Base-by-base conservation (phyloP, 2,797 vertebrate species). In the Gorsachius magnificus region DNA sequence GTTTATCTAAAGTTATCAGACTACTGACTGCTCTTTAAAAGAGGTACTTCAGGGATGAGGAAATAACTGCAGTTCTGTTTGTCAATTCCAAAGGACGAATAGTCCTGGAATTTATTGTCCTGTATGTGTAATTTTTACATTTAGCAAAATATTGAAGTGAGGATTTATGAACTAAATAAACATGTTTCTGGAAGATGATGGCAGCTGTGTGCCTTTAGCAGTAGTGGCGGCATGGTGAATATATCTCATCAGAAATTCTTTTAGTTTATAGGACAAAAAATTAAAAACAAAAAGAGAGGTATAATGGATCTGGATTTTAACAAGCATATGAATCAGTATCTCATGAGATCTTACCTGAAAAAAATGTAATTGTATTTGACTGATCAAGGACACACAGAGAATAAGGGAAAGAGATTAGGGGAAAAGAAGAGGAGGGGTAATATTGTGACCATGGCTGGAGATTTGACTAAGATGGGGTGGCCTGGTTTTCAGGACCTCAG, bases 241-340 rank as follows among this genome's bases (percentile, higher is more conserved):
- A 6, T 58, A 91, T 91, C 86, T 95, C 89, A 89, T 56, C 81
- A 83, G 71, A 85, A 90, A 85, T 90, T 80, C 66, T 95, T 92
- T 58, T 85, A 1, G 76, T 97, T 93, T 92, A 95, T 93, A 85
- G 78, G 57, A 93, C 94, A 94, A 93, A 96, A 96, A 96, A 96
- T 87, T 69, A 95, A 95, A 94, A 95, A 87, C 76, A 95, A 78
- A 91, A 90, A 71, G 86, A 90, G 63, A 70, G 35, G 61, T 82
- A 83, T 96, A 96, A 94, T 89, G 90, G 83, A 45, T 69, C 72
- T 96, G 76, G 54, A 41, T 89, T 93, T 96, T 92, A 96, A 87
- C 93, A 91, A 72, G 57, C 65, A 7, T 35, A 78, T 88, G 89
- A 94, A 94, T 96, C 51, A 36, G 28, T 87, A 93, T 72, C 71